Conservation (phyloP, 2,888 invertebrate species). For the Neoaliturus tenellus region DNA sequence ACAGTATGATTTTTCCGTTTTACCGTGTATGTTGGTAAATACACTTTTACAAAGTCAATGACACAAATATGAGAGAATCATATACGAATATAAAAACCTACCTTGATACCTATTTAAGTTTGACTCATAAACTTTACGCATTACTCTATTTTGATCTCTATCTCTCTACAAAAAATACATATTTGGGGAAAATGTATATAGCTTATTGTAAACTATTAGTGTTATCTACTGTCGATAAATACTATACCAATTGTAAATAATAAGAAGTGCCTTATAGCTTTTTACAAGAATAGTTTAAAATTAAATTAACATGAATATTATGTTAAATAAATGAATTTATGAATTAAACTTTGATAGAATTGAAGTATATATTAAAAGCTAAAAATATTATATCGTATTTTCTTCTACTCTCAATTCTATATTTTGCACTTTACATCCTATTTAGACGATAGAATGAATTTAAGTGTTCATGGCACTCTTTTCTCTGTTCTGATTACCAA, state of each 20-base stretch:
- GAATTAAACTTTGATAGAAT: too few relatives aligned
- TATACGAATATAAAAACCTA: too few relatives aligned
- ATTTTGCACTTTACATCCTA: slow-evolving; percentile 34
- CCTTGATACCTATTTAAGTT: too few relatives aligned
- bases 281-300: background rate
- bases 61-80: too few relatives aligned
- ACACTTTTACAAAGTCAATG: background rate
- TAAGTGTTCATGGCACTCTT: background rate
- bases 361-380: too few relatives aligned
- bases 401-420: too few relatives aligned
- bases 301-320: too few relatives aligned
- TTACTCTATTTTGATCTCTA: background rate
- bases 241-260: background rate
- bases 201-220: slow-evolving; percentile 8
- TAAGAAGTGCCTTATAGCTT: background rate
- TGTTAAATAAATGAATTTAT: too few relatives aligned
- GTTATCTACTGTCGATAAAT: background rate
- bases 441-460: slow-evolving; percentile 32
- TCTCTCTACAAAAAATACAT: background rate
- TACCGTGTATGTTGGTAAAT: background rate
- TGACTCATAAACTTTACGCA: too few relatives aligned
- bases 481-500: background rate
- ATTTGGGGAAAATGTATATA: slow-evolving; percentile 19
- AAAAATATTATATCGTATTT: too few relatives aligned
- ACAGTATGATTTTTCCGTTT: background rate